Base-by-base conservation (phyloP, 1,140 invertebrate genomes). In the Saxidomus purpurata region DNA sequence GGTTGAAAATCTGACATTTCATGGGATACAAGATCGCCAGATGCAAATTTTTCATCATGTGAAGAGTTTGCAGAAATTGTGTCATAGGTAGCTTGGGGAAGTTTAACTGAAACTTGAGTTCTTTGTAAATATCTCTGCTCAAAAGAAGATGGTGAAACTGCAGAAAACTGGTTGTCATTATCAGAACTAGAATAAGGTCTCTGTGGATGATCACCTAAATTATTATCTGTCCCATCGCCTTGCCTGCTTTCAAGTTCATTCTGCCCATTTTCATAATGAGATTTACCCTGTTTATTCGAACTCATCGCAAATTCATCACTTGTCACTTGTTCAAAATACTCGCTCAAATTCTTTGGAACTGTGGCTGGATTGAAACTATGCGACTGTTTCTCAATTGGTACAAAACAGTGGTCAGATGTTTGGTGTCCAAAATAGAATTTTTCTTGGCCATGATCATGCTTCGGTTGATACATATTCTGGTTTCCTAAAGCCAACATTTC, bases 21-120 rank as follows among this genome's bases (percentile, higher is more conserved):
- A n/a, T 25, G 43, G 4, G 15, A 8, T 28, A 31, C 22, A 38
- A 38, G 69, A 47, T 77, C 63, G 8, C 67, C 19, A 25, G 38
- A 40, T 43, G 69, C 28, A 87, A 55, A 77, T 49, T 40, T 85
- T 17, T 85, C 82, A 55, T 77, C 84, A 40, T 77, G 69, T 19
- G 84, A 87, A 0, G 55, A 25, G n/a, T 87, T 59, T 28, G 69
- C 69, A 38, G 84, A 87, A 17, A 87, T 59, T 1, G 86, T 87
- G 38, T 87, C 86, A 69, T 87, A 87, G 1, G 86, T 87, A 19
- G 76, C 74, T 25, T 79, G 74, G 17, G 86, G 86, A n/a, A 87
- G 52, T 69, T 79, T 87, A 2, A 87, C 86, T 55, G 86, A 87
- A 0, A 87, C 86, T 69, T 87, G 86, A 28, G 76, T 80, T 49